Evolutionary conservation across 2,888 invertebrate species (phyloP), one percentile per base, ranked within the genome.

Genomic region (Drosophila silvestris): DNA sequence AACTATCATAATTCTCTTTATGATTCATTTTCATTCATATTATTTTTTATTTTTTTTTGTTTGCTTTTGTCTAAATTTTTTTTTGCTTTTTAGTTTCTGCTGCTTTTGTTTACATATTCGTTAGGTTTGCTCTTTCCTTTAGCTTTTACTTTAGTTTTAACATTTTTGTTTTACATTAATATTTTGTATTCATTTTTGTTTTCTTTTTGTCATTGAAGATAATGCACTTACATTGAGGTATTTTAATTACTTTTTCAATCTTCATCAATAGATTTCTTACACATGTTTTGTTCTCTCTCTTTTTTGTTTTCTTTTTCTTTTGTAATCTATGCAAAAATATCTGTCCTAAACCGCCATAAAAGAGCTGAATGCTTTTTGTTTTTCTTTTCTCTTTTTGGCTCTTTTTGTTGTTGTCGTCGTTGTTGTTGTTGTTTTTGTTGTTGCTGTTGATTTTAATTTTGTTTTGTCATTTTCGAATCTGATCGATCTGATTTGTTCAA

Each of bases 181-280:
- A 62, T 30, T 69, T 50, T 41, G 26, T 47, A 26, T 47, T 47
- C 47, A 9, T 47, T 47, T 59, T 57, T 57, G 56, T 75, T 54
- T 64, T 80, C 33, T 52, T 72, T 67, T 81, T 85, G 80, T 85
- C 78, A 76, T 85, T 78, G 81, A 90, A 85, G 91, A 85, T 85
- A 85, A 85, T 90, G 85, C 85, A 85, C 85, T 85, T 85, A 85
- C 91, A 89, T 85, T 85, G 85, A 85, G 85, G 87, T 87, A 90
- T 91, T 91, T 91, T 69, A 91, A 87, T 91, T 91, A 87, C 88
- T 91, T 91, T 79, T 91, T 91, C 85, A 90, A 90, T 91, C 88
- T 89, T 91, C 88, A 77, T 83, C 72, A 72, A 71, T 56, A 68
- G 67, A 76, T 77, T 47, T 71, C 60, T 77, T 81, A 61, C 70